These are phyloP conservation scores for Teleiodes luculella DNA, from an alignment of 2,888 invertebrate genomes.

Conservation along the genomic window DNA sequence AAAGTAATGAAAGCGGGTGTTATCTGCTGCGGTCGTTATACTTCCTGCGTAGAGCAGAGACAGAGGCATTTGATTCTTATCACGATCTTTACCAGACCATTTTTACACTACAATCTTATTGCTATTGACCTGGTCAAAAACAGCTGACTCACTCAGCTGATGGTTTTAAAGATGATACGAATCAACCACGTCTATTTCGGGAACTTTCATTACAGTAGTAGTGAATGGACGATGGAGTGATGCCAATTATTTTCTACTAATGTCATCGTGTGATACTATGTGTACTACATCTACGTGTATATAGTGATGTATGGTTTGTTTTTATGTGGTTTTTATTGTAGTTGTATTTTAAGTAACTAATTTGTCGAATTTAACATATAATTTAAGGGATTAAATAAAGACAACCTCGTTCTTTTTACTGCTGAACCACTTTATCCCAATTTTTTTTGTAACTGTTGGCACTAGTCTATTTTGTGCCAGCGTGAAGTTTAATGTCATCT, in stretches of 20 bases:
- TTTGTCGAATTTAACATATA: too few species aligned
- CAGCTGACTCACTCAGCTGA: not conserved
- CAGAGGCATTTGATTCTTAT: not conserved
- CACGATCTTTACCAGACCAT: not conserved
- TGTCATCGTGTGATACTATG: not conserved
- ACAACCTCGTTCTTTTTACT: too few species aligned
- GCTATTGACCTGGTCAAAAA: not conserved
- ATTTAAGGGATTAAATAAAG: too few species aligned
- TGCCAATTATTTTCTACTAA: conserved; percentile 7
- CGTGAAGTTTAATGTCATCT: not conserved
- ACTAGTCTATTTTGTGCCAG: too few species aligned
- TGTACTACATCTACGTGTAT: not conserved
- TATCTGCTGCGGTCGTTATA: too few species aligned
- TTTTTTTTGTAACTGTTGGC: too few species aligned
- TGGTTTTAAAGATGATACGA: not conserved
- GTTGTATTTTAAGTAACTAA: too few species aligned
- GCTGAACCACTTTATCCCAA: too few species aligned
- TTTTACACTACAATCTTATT: not conserved
- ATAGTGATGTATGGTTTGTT: not conserved
- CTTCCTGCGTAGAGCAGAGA: not conserved
- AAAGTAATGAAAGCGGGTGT: too few species aligned
- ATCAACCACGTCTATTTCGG: conserved; percentile 4
- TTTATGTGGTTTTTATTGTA: not conserved
- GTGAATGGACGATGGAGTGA: conserved; percentile 8
- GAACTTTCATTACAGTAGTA: not conserved